Percentiles rank a stretch among this genome's conserved stretches.
Evolutionary conservation across 2,113 vertebrate genomes (phyloP).

Genomic region (Ursus arctos): DNA sequence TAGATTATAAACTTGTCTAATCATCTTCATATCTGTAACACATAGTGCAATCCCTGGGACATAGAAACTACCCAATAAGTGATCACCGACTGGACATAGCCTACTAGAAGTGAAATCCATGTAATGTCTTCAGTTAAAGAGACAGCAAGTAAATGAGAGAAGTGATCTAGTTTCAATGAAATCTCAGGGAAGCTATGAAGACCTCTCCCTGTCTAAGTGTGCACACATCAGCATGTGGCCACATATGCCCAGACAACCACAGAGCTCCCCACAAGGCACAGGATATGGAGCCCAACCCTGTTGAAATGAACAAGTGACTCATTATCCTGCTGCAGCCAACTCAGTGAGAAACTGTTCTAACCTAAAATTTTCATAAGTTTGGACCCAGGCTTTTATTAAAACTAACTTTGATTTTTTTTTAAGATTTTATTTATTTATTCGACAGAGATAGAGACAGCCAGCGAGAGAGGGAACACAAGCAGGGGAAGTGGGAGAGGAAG

Average conservation of each 20-base stretch:
- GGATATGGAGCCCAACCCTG: slow-evolving; percentile 43
- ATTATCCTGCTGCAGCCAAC: slow-evolving; percentile 15
- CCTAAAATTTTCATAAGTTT: slow-evolving; percentile 17
- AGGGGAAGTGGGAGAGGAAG: too few relatives aligned
- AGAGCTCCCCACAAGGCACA: not conserved
- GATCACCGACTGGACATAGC: not conserved
- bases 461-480: too few relatives aligned
- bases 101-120: not conserved
- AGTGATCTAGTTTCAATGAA: not conserved
- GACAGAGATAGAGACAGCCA: too few relatives aligned
- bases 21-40: not conserved
- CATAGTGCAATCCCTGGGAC: not conserved
- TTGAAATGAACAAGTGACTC: slow-evolving; percentile 46
- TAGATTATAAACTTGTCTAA: not conserved
- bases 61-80: not conserved
- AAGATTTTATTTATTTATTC: too few relatives aligned
- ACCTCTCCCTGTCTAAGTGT: not conserved
- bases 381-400: slow-evolving; percentile 27
- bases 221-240: not conserved
- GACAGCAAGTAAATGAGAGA: not conserved
- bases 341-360: slow-evolving; percentile 23
- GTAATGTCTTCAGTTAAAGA: not conserved
- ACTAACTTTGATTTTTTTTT: slow-evolving; percentile 8
- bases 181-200: not conserved
- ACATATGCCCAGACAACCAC: slow-evolving; percentile 15